phyloP scores from a whole-genome alignment of 2,797 vertebrate species.

The Meda fulgida region DNA sequence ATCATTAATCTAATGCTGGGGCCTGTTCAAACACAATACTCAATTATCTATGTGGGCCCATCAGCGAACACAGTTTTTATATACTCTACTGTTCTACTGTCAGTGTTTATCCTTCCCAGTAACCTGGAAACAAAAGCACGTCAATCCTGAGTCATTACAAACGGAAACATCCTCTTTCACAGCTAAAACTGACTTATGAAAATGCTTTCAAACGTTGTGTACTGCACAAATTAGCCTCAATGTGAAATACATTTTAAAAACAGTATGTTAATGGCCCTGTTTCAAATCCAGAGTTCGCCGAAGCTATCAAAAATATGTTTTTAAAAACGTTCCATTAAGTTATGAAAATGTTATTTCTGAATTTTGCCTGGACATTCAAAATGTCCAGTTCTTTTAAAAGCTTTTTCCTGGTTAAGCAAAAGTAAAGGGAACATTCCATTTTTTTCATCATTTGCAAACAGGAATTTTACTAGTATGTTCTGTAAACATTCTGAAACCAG shows the following conservation, averaged over 20 bases:
- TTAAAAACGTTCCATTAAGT: background rate
- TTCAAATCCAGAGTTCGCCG: background rate
- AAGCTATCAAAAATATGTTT: background rate
- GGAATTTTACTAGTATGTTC: no score
- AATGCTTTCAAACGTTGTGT: slow-evolving; percentile 2
- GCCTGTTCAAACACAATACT: slow-evolving; percentile 65
- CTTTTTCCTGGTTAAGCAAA: background rate
- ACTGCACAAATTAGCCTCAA: background rate
- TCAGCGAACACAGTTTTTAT: slow-evolving; percentile 61
- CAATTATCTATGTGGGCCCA: slow-evolving; percentile 60
- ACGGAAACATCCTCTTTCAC: slow-evolving; percentile 14
- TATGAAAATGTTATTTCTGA: background rate
- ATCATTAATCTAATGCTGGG: slow-evolving; percentile 74
- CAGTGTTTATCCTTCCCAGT: slow-evolving; percentile 75
- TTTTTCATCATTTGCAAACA: background rate
- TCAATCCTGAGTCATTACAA: slow-evolving; percentile 58
- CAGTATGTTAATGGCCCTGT: background rate
- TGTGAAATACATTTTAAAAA: background rate
- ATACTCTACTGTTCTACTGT: slow-evolving; percentile 66
- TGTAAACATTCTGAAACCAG: no score
- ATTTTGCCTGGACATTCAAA: background rate
- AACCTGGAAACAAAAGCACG: slow-evolving; percentile 76
- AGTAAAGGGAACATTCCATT: background rate
- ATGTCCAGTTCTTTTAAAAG: background rate
- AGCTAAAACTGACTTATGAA: background rate